These are phyloP conservation scores for Scaptodrosophila lebanonensis DNA, from an alignment of 1,140 invertebrate species.

Conservation along the genomic window DNA sequence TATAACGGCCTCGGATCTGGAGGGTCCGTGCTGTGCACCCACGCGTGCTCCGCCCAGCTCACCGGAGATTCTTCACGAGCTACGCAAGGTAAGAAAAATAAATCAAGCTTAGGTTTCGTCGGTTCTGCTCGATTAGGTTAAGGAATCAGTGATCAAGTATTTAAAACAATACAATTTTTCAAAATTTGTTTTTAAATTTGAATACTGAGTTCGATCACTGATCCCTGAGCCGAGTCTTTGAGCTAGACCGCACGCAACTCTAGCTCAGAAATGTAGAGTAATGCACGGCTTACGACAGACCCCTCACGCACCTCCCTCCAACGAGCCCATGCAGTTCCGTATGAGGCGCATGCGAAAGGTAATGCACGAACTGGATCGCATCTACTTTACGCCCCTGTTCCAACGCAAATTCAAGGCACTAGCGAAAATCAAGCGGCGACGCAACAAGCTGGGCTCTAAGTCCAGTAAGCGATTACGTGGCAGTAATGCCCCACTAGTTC, in stretches of 20 bases:
- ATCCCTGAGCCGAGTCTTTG: too few relatives aligned
- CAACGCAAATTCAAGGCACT: conserved; percentile 63
- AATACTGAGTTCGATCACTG: too few relatives aligned
- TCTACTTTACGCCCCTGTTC: conserved; percentile 68
- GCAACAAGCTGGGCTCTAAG: conserved; percentile 39
- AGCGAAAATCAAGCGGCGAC: conserved; percentile 43
- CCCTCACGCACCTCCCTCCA: not conserved
- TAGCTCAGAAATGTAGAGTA: too few relatives aligned
- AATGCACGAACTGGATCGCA: conserved; percentile 68
- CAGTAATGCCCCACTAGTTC: conserved; percentile 3
- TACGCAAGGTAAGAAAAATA: conserved; percentile 70
- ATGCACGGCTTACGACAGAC: too few relatives aligned
- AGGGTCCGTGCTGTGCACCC: conserved; percentile 74
- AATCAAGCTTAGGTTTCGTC: too few relatives aligned
- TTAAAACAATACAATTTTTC: too few relatives aligned
- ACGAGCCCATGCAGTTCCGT: conserved; percentile 39
- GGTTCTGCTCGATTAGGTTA: too few relatives aligned
- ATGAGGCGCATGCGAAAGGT: conserved; percentile 67
- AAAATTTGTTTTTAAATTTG: too few relatives aligned
- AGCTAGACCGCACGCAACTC: too few relatives aligned
- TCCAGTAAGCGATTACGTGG: conserved; percentile 24
- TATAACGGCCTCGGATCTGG: conserved; percentile 65
- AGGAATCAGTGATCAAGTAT: too few relatives aligned
- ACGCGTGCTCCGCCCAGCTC: conserved; percentile 80
- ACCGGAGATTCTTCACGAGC: conserved; percentile 75